These are phyloP conservation scores for Eueides isabella DNA, from an alignment of 1,140 invertebrate genomes.

Conservation along the genomic window DNA sequence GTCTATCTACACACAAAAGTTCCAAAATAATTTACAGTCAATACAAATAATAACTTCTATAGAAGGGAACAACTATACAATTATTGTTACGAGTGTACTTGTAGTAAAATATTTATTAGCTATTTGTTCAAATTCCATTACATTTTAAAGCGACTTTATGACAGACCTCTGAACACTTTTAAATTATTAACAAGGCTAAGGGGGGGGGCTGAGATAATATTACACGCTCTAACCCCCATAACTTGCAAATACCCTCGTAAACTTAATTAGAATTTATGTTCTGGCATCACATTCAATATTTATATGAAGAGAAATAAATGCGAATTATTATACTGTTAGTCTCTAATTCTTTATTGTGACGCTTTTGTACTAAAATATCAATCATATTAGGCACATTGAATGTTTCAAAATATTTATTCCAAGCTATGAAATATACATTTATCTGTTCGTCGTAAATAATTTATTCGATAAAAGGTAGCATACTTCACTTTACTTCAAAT, in stretches of 20 bases:
- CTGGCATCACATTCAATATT: conserved; percentile 43
- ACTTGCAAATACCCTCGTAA: conserved; percentile 43
- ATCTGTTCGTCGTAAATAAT: not conserved
- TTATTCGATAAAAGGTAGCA: not conserved
- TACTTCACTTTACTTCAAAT: not conserved
- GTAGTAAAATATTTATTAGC: conserved; percentile 12
- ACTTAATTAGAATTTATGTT: conserved; percentile 46
- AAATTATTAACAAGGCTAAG: conserved; percentile 3
- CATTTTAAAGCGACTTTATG: conserved; percentile 24
- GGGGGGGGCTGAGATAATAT: conserved; percentile 10
- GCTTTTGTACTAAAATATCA: not conserved
- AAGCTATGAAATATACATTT: not conserved
- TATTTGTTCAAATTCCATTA: conserved; percentile 4
- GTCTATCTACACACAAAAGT: not conserved
- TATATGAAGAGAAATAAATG: conserved; percentile 27
- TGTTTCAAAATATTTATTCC: not conserved
- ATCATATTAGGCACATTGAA: not conserved
- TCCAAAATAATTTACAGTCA: not conserved
- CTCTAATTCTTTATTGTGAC: not conserved
- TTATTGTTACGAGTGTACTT: conserved; percentile 4
- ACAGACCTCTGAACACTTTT: conserved; percentile 9
- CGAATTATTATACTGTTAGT: not conserved
- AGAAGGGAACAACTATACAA: not conserved
- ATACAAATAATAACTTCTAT: not conserved
- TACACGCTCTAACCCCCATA: conserved; percentile 36